Percentiles rank a stretch among this genome's conserved stretches.
Evolutionary conservation across 2,888 invertebrate genomes (phyloP).

Genomic region (Anticlea derivata): DNA sequence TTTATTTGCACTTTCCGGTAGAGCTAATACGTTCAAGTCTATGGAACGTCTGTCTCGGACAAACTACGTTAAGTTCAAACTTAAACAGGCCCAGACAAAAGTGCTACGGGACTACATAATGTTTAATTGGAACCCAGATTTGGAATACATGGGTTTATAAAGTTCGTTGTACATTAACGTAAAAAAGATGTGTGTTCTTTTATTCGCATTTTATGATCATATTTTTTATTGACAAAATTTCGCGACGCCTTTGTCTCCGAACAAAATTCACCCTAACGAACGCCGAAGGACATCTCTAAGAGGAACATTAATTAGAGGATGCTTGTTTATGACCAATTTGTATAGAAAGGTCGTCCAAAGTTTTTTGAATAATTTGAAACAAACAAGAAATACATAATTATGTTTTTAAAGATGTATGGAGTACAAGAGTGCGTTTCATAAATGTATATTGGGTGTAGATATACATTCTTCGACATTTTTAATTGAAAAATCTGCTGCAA

Average conservation of each 20-base stretch:
- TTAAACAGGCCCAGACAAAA: background rate
- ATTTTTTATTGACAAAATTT: conserved; percentile 9
- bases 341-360: background rate
- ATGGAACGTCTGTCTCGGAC: conserved; percentile 5
- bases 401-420: background rate
- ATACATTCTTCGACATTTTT: no score
- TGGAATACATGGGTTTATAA: background rate
- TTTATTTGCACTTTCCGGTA: conserved; percentile 19
- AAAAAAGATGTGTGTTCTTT: no score
- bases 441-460: no score
- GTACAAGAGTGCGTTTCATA: no score
- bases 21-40: conserved; percentile 4
- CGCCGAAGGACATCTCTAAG: conserved; percentile 10
- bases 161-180: no score
- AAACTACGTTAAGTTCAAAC: background rate
- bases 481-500: no score
- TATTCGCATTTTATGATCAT: background rate
- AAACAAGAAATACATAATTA: conserved; percentile 1
- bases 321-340: conserved; percentile 10
- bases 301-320: conserved; percentile 13
- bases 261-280: background rate
- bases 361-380: conserved; percentile 3
- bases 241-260: background rate
- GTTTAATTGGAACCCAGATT: background rate
- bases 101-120: background rate